Percentiles rank a stretch among this genome's conserved stretches.
Evolutionary conservation across 2,113 vertebrate genomes (phyloP).

Genomic region (Halcyon malimbica): DNA sequence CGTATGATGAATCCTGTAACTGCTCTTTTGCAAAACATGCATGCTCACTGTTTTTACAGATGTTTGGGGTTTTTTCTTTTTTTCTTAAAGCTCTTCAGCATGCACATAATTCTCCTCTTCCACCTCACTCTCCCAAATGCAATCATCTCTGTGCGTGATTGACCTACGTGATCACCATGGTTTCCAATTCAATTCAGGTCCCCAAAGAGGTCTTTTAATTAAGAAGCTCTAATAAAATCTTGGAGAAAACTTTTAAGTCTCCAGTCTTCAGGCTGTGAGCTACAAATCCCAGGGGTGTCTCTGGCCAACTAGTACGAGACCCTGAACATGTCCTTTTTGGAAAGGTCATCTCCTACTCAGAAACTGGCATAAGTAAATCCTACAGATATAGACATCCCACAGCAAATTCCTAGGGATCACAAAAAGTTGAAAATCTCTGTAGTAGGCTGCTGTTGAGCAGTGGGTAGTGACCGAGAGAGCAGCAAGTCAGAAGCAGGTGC

Average conservation of each 20-base stretch:
- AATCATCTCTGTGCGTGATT: conserved; percentile 6
- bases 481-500: not conserved
- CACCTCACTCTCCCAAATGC: conserved; percentile 9
- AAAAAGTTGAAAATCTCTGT: not conserved
- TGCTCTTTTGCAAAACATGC: not conserved
- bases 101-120: not conserved
- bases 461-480: not conserved
- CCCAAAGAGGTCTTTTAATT: conserved; percentile 58
- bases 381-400: not conserved
- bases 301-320: not conserved
- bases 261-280: not conserved
- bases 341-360: not conserved
- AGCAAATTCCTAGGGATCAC: not conserved
- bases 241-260: not conserved
- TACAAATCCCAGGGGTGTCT: not conserved
- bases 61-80: not conserved
- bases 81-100: not conserved
- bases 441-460: not conserved
- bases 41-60: not conserved
- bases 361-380: not conserved
- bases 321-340: not conserved
- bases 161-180: conserved; percentile 47
- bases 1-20: not conserved
- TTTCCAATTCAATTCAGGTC: conserved; percentile 57
- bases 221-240: conserved; percentile 49